A percentile compares a stretch with the other conserved stretches of the same genome.
These are phyloP conservation scores for Chrysomela aeneicollis DNA, from an alignment of 2,888 invertebrate species.

Conservation along the genomic window DNA sequence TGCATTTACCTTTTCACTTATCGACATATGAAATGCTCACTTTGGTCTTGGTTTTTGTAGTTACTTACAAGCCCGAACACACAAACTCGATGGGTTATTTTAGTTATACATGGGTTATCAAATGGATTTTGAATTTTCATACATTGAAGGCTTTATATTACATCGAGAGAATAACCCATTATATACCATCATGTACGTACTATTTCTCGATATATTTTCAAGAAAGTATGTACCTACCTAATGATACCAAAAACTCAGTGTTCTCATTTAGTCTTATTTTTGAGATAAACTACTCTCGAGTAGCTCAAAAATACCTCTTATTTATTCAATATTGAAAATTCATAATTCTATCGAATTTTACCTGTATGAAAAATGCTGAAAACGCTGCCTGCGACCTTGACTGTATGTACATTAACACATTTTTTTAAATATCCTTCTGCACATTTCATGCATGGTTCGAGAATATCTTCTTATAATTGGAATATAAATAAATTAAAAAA, in stretches of 20 bases:
- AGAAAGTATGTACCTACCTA: no score
- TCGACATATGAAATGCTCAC: conserved; percentile 28
- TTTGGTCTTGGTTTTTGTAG: conserved; percentile 20
- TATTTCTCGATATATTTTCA: no score
- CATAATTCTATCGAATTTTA: not conserved
- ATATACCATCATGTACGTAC: no score
- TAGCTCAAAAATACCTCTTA: no score
- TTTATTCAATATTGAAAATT: no score
- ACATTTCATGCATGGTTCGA: conserved; percentile 61
- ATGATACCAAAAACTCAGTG: no score
- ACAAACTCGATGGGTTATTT: conserved; percentile 11
- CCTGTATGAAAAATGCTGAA: conserved; percentile 40
- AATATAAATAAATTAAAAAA: conserved; percentile 24
- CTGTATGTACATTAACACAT: conserved; percentile 60
- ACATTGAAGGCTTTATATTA: no score
- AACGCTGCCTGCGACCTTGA: conserved; percentile 54
- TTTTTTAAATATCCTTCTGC: conserved; percentile 59
- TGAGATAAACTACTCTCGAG: no score
- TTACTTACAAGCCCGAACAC: conserved; percentile 12
- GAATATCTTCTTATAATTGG: conserved; percentile 36
- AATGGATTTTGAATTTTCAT: conserved; percentile 25
- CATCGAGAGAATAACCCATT: no score
- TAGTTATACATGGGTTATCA: conserved; percentile 16
- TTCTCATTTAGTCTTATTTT: no score
- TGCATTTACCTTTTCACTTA: conserved; percentile 39